These are phyloP conservation scores for Pyrgus malvae DNA, from an alignment of 2,888 invertebrate genomes.

Conservation along the genomic window DNA sequence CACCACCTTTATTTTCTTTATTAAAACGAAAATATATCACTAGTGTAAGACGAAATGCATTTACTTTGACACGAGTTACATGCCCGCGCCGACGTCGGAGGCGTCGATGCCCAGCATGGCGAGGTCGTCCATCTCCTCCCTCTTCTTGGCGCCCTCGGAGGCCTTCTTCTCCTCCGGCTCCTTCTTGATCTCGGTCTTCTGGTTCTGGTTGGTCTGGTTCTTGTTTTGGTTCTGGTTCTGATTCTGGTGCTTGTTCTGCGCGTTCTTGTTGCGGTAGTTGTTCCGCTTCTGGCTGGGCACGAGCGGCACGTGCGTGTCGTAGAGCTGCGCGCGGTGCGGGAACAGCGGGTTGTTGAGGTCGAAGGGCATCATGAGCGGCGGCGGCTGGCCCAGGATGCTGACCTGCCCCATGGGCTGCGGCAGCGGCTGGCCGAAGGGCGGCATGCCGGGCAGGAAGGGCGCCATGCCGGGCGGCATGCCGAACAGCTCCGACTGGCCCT, in stretches of 20 bases:
- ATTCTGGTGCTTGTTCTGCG: conserved; percentile 26
- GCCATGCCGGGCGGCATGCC: conserved; percentile 45
- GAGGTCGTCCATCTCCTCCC: conserved; percentile 86
- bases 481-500: conserved; percentile 36
- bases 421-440: conserved; percentile 40
- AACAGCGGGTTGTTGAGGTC: conserved; percentile 51
- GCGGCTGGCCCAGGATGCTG: conserved; percentile 41
- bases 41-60: too few relatives aligned
- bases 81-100: conserved; percentile 85
- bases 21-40: too few relatives aligned
- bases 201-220: conserved; percentile 29
- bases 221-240: conserved; percentile 17
- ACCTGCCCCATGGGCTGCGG: conserved; percentile 43
- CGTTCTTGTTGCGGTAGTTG: conserved; percentile 29
- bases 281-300: conserved; percentile 41
- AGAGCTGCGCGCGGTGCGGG: conserved; percentile 56
- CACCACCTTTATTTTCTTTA: too few relatives aligned
- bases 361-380: conserved; percentile 62
- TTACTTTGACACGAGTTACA: conserved; percentile 35
- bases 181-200: conserved; percentile 16
- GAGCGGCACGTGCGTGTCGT: conserved; percentile 66
- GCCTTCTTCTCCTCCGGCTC: conserved; percentile 1
- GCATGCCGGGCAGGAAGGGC: conserved; percentile 39
- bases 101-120: conserved; percentile 94
- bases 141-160: conserved; percentile 52